Evolutionary conservation across 2,113 vertebrate genomes (phyloP).

Genomic region (Sturnus vulgaris): DNA sequence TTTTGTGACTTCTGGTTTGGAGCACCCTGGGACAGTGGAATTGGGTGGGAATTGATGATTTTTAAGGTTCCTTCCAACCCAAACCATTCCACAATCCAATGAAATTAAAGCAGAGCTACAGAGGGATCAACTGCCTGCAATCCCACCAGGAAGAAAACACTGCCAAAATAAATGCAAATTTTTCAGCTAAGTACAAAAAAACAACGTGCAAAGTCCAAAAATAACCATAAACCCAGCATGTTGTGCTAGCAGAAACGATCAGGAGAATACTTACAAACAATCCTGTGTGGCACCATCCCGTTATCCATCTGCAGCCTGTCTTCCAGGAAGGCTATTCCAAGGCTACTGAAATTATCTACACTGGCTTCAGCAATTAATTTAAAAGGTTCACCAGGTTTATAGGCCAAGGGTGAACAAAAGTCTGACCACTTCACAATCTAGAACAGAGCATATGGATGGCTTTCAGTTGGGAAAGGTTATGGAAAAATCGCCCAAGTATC

Average conservation of each 20-base stretch:
- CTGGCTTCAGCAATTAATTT: slow-evolving; percentile 85
- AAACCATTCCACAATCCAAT: neutral
- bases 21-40: neutral
- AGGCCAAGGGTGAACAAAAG: slow-evolving; percentile 85
- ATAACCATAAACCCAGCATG: fast-evolving
- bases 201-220: neutral
- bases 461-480: neutral
- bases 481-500: neutral
- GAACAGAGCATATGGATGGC: slow-evolving; percentile 3
- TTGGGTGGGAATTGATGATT: neutral
- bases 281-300: slow-evolving; percentile 86
- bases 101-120: neutral
- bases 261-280: slow-evolving; percentile 82
- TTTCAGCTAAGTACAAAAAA: neutral
- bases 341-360: slow-evolving; percentile 87
- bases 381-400: slow-evolving; percentile 81
- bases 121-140: neutral
- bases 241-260: neutral
- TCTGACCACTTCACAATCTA: slow-evolving; percentile 91
- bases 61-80: neutral
- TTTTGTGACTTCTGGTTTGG: neutral
- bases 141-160: neutral
- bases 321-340: slow-evolving; percentile 93
- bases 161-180: neutral
- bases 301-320: slow-evolving; percentile 89